A percentile compares a stretch with the other conserved stretches of the same genome.
Evolutionary conservation across 2,797 vertebrate species (phyloP).

Genomic region (Pantherophis alleghaniensis): DNA sequence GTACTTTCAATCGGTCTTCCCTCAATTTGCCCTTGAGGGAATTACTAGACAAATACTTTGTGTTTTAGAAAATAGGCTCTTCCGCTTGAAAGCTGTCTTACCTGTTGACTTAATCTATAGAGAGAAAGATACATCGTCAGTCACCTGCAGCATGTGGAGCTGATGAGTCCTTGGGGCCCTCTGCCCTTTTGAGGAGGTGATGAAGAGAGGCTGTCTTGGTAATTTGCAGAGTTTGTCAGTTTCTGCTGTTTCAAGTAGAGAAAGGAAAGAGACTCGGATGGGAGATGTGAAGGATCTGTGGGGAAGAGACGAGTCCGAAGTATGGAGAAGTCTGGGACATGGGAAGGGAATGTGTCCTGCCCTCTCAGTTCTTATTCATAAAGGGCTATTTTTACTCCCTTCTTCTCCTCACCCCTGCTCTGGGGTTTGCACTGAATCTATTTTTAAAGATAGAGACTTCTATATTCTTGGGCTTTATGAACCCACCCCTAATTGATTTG

Average conservation of each 20-base stretch:
- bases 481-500: neutral
- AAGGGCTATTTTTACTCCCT: slow-evolving; percentile 22
- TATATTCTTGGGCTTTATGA: neutral
- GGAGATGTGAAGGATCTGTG: neutral
- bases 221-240: slow-evolving; percentile 31
- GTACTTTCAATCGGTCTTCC: neutral
- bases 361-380: slow-evolving; percentile 3
- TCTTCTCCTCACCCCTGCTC: neutral
- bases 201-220: neutral
- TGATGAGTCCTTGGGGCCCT: too few relatives aligned
- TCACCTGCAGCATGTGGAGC: neutral
- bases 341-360: neutral
- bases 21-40: too few relatives aligned
- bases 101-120: neutral
- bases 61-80: neutral
- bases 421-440: slow-evolving; percentile 33
- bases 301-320: neutral
- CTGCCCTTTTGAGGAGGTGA: neutral
- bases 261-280: neutral
- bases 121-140: neutral
- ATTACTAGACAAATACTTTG: neutral
- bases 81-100: neutral
- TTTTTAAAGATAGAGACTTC: neutral
- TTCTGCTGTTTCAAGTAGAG: slow-evolving; percentile 23
- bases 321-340: neutral